phyloP scores from a whole-genome alignment of 2,888 invertebrate genomes.

The Rhamphomyia laevipes region DNA sequence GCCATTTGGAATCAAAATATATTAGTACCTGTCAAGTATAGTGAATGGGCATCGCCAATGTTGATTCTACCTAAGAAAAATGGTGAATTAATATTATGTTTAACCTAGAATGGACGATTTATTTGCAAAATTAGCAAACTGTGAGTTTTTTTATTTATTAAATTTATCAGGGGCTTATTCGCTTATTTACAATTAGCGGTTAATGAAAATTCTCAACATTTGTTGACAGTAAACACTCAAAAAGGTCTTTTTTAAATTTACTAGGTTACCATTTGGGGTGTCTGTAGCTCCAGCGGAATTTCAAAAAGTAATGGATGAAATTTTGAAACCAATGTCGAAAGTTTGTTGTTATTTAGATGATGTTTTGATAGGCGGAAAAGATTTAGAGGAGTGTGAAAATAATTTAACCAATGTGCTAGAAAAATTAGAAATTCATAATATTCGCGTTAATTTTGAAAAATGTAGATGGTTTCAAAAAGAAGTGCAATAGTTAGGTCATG shows the following conservation, averaged over 20 bases:
- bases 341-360: conserved; percentile 12
- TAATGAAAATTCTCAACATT: conserved; percentile 14
- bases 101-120: conserved; percentile 11
- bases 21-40: conserved; percentile 12
- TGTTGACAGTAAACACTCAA: conserved; percentile 21
- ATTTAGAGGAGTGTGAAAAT: conserved; percentile 6
- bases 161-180: conserved; percentile 19
- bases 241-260: conserved; percentile 13
- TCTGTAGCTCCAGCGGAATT: conserved; percentile 11
- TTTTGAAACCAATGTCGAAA: conserved; percentile 7
- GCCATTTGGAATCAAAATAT: conserved; percentile 7
- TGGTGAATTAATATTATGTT: conserved; percentile 19
- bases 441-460: conserved; percentile 13
- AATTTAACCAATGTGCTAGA: conserved; percentile 10
- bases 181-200: conserved; percentile 19
- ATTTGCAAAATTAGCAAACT: conserved; percentile 14
- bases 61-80: conserved; percentile 21
- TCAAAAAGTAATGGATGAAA: conserved; percentile 13
- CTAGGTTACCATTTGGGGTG: conserved; percentile 13
- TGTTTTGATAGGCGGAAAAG: conserved; percentile 10
- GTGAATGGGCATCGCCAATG: conserved; percentile 23
- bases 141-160: conserved; percentile 14
- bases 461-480: conserved; percentile 12
- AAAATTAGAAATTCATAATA: conserved; percentile 10
- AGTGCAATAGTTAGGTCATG: conserved; percentile 10